Conservation (phyloP, 2,888 invertebrate genomes). For the Agonopterix arenella region DNA sequence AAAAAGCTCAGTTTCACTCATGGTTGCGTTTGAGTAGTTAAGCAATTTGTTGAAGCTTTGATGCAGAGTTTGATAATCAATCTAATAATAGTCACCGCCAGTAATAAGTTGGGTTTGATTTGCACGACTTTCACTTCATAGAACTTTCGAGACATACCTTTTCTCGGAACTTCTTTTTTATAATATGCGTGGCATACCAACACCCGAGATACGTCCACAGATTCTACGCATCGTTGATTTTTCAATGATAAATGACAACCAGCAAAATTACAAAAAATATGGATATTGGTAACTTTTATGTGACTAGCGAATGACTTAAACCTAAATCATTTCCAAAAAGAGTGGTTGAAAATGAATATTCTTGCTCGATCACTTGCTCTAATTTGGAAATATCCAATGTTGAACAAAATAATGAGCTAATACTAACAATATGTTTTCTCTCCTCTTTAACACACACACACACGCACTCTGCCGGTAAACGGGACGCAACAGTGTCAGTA, state of each 20-base stretch:
- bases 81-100: constrained; percentile 30
- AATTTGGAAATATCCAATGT: constrained; percentile 3
- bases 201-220: constrained; percentile 1
- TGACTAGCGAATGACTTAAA: constrained; percentile 19
- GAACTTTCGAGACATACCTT: neutral
- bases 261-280: constrained; percentile 65
- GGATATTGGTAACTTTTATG: constrained; percentile 55
- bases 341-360: too few relatives aligned
- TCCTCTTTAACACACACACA: constrained; percentile 57
- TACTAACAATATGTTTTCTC: constrained; percentile 72
- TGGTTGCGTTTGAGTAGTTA: constrained; percentile 32
- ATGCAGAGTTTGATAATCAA: constrained; percentile 17
- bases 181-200: neutral
- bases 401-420: constrained; percentile 66
- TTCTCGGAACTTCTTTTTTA: neutral
- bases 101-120: constrained; percentile 43
- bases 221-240: constrained; percentile 23
- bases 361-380: too few relatives aligned
- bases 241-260: constrained; percentile 66
- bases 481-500: constrained; percentile 93
- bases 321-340: too few relatives aligned
- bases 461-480: constrained; percentile 68
- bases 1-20: constrained; percentile 4
- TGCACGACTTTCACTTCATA: constrained; percentile 37
- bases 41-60: constrained; percentile 24